Conservation (phyloP, 1,140 invertebrate species). For the Megalonaias nervosa region DNA sequence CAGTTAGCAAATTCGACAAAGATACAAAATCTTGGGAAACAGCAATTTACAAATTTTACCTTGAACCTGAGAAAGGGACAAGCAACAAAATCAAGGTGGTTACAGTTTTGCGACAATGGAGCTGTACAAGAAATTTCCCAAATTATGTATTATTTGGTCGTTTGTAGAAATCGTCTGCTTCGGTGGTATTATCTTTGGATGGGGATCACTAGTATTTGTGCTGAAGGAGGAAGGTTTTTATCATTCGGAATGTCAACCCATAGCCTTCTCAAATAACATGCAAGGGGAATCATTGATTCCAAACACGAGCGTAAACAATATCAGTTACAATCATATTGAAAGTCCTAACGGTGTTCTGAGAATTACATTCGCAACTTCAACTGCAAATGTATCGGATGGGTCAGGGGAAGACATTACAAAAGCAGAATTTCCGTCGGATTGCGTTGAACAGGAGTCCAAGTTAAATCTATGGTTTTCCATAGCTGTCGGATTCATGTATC, state of each 20-base stretch:
- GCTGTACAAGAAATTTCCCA: constrained; percentile 33
- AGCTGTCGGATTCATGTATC: constrained; percentile 50
- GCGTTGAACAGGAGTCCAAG: constrained; percentile 45
- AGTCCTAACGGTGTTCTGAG: no score
- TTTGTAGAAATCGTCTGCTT: constrained; percentile 48
- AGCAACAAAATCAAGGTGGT: no score
- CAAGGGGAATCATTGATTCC: no score
- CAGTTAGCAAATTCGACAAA: no score
- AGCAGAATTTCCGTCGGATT: constrained; percentile 1
- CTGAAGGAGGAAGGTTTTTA: constrained; percentile 53
- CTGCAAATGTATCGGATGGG: not conserved
- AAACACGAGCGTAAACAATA: no score
- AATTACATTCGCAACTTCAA: not conserved
- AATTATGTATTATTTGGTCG: constrained; percentile 41
- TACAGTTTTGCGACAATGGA: constrained; percentile 18
- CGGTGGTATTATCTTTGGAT: constrained; percentile 52
- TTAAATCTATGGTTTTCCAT: constrained; percentile 58
- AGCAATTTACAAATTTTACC: no score
- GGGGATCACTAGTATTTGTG: constrained; percentile 55
- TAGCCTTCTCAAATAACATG: not conserved
- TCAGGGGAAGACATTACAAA: not conserved
- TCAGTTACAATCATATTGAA: no score
- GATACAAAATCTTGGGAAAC: no score
- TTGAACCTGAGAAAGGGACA: no score
- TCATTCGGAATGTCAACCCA: constrained; percentile 19